phyloP scores from a whole-genome alignment of 2,113 vertebrate genomes.

The Sceloporus undulatus region DNA sequence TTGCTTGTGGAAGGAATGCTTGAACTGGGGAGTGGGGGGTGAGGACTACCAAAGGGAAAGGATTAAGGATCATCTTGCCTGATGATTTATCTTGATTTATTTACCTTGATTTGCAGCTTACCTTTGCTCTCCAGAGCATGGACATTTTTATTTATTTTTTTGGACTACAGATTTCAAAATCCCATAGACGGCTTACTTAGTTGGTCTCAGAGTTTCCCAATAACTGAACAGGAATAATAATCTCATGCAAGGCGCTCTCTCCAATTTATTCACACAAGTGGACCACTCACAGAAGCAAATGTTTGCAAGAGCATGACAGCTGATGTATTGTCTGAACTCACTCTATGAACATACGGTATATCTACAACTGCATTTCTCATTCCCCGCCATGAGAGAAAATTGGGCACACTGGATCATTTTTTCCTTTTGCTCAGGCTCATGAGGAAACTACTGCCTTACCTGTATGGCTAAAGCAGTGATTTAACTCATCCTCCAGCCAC shows the following conservation, averaged over 20 bases:
- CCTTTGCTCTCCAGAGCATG: too few species aligned
- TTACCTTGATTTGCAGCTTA: too few species aligned
- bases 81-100: too few species aligned
- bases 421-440: too few species aligned
- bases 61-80: too few species aligned
- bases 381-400: background rate
- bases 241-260: background rate
- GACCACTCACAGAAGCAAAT: background rate
- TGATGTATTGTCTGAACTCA: background rate
- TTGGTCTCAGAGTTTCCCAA: background rate
- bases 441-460: background rate
- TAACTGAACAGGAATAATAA: background rate
- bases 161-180: too few species aligned
- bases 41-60: background rate
- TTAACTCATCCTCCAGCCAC: background rate
- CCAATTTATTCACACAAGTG: background rate
- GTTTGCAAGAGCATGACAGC: background rate
- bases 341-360: background rate
- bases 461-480: background rate
- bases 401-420: background rate
- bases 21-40: background rate
- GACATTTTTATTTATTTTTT: too few species aligned
- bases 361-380: background rate
- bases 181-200: too few species aligned
- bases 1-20: background rate